Base-by-base conservation (phyloP, 2,797 vertebrate genomes). In the Gymnoscopelus microlampas region DNA sequence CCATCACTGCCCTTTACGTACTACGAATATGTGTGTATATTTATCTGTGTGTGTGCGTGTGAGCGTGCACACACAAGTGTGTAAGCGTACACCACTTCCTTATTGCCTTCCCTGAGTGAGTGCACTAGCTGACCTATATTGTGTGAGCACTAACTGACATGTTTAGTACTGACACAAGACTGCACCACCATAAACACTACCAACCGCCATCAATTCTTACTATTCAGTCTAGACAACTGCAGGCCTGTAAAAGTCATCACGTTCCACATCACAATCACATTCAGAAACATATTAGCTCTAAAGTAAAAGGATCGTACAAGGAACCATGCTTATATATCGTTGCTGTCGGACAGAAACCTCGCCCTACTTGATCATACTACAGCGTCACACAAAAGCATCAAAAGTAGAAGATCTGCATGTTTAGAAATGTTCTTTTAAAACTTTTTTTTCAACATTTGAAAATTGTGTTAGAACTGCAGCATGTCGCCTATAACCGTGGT, bases 81-180 rank as follows among this genome's bases (percentile, higher is more conserved):
- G 48, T 50, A 58, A 26, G 56, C 5, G 32, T 35, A 35, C 32
- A 35, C 56, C 56, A 10, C 26, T 7, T 58, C 44, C 53, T 23
- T 68, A 60, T 81, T 71, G 76, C 68, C 48, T 53, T 44, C 3
- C 51, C 13, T 72, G 74, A 67, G 68, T 26, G 53, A 66, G 48
- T 4, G 29, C 49, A 73, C 63, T 65, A 81, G 70, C 80, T 80
- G 73, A 80, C 49, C 53, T 49, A 47, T 68, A 47, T 49, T 73
- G 35, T 57, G 55, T 65, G 54, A 78, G 60, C 57, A 70, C 61
- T 53, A 55, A 64, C 75, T 73, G 66, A 63, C 68, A 73, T 78
- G 62, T 66, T 53, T 60, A 59, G 26, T 63, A 75, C 70, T 29
- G 61, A 47, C 67, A 63, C 49, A 63, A 56, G 24, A 23, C 19